Base-by-base conservation (phyloP, 1,140 invertebrate genomes). In the Mizuhopecten yessoensis region DNA sequence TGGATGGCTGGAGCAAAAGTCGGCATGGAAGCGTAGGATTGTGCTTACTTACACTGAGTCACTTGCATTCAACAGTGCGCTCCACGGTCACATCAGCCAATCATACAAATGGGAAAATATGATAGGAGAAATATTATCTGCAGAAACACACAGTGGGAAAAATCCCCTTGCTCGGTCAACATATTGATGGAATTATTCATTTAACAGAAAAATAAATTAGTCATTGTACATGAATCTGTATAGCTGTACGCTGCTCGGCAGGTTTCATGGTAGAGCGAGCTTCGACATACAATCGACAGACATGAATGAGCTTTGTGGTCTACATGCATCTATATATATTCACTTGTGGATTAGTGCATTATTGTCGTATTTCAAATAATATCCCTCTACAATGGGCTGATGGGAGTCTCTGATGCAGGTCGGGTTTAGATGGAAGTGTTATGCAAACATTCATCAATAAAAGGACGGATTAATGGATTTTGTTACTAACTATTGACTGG, bases 101-200 rank as follows among this genome's bases (percentile, higher is more conserved):
- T 75, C 11, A 75, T 75, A 75, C 57, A 75, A 75, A 75, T 75
- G 57, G n/a, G 57, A 75, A 75, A 75, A 29, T 75, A 75, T 75
- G 57, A 75, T 75, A 1, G n/a, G 2, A 75, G 57, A 75, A 75
- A n/a, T 75, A 57, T 57, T 7, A 57, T 20, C 45, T 15, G 7
- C 23, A 75, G 57, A n/a, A 29, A 75, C 23, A 17, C 42, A 75
- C 57, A 75, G 57, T 75, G 9, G 57, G 57, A 75, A 75, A 75
- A 75, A 75, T 75, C 57, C 57, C 57, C 7, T 75, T n/a, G 2
- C 23, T 75, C 3, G 2, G 57, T 75, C 17, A 29, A 29, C 57
- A 75, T 75, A 75, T n/a, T 9, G n/a, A n/a, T n/a, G 23, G n/a
- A 75, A 75, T 75, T 75, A 75, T 7, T 75, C 57, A 75, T 75